Conservation (phyloP, 2,113 vertebrate genomes). For the Murina feae region DNA sequence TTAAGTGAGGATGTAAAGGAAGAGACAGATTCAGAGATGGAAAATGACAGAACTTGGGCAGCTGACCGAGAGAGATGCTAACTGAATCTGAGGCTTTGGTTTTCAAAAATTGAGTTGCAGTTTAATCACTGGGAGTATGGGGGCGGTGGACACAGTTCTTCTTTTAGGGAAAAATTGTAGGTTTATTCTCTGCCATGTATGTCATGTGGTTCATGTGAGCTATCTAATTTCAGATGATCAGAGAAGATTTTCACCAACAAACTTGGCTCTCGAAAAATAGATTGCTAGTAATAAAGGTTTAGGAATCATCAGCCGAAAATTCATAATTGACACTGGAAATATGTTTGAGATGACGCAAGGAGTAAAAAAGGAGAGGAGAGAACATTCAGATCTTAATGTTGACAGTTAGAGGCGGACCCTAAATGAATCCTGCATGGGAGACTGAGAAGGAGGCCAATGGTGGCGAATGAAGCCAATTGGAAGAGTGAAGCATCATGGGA, state of each 20-base stretch:
- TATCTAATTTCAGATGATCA: neutral
- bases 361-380: neutral
- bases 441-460: rapidly evolving
- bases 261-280: neutral
- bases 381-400: rapidly evolving
- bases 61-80: neutral
- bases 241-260: neutral
- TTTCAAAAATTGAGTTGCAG: neutral
- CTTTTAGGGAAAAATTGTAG: neutral
- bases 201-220: neutral
- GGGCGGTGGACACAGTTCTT: neutral
- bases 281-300: neutral
- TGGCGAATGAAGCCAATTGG: neutral
- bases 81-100: too few relatives aligned
- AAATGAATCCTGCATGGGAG: neutral
- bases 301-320: neutral
- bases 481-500: rapidly evolving
- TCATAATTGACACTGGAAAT: too few relatives aligned
- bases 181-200: neutral
- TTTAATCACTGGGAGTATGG: too few relatives aligned
- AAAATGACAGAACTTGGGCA: rapidly evolving
- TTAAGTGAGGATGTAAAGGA: rapidly evolving
- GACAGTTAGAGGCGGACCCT: neutral
- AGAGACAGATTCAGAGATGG: rapidly evolving
- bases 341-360: neutral